Conservation (phyloP, 2,113 vertebrate genomes). For the Barbus barbus region DNA sequence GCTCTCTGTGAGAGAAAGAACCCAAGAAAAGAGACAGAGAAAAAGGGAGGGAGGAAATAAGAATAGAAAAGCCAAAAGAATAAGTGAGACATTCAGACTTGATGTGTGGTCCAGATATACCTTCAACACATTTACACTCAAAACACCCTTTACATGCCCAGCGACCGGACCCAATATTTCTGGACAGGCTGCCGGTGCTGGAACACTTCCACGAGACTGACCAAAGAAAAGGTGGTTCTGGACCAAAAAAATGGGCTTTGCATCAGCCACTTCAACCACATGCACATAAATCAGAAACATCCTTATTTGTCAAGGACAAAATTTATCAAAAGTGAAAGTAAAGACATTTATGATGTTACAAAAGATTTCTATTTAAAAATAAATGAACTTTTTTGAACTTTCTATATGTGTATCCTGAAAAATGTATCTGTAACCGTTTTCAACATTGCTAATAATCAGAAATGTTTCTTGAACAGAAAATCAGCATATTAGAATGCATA, state of each 20-base stretch:
- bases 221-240: not conserved
- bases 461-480: too few relatives aligned
- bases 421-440: too few relatives aligned
- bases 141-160: conserved; percentile 21
- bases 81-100: conserved; percentile 88
- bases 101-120: conserved; percentile 98
- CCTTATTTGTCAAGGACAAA: too few relatives aligned
- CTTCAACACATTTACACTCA: conserved; percentile 67
- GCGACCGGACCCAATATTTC: not conserved
- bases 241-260: not conserved
- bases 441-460: too few relatives aligned
- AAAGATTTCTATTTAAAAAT: too few relatives aligned
- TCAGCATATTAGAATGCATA: too few relatives aligned
- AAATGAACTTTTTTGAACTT: too few relatives aligned
- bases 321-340: too few relatives aligned
- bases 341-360: too few relatives aligned
- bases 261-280: too few relatives aligned
- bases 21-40: conserved; percentile 76
- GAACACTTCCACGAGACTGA: not conserved
- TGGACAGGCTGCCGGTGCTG: not conserved
- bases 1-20: conserved; percentile 88
- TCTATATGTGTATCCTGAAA: too few relatives aligned
- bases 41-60: conserved; percentile 61
- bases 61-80: conserved; percentile 39
- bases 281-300: too few relatives aligned